Evolutionary conservation across 2,113 vertebrate species (phyloP).

Genomic region (Vimba vimba): DNA sequence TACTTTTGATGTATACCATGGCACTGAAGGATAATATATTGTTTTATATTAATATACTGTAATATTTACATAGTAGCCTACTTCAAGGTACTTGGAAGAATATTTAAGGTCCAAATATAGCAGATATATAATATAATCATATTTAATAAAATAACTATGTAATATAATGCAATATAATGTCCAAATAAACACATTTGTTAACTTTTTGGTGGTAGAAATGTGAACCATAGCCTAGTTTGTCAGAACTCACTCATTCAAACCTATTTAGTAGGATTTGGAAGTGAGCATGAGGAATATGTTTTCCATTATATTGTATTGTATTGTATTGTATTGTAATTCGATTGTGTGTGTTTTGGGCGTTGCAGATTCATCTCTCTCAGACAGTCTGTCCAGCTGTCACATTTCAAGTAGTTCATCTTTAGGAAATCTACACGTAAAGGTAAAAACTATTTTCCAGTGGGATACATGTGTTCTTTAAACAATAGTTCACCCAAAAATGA

Average conservation of each 20-base stretch:
- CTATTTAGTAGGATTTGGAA: neutral
- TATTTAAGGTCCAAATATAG: neutral
- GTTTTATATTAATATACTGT: neutral
- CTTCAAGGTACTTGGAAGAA: neutral
- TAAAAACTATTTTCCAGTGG: neutral
- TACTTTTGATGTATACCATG: neutral
- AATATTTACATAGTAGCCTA: neutral
- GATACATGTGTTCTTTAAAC: neutral
- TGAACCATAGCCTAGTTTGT: neutral
- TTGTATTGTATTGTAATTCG: neutral
- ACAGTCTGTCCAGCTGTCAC: conserved; percentile 36
- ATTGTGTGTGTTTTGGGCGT: neutral
- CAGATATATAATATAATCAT: neutral
- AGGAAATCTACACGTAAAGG: conserved; percentile 33
- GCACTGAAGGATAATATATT: neutral
- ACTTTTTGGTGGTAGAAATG: neutral
- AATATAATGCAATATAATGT: neutral
- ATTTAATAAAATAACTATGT: neutral
- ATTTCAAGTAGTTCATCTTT: conserved; percentile 26
- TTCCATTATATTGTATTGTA: neutral
- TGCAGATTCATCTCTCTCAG: conserved; percentile 37
- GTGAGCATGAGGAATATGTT: neutral
- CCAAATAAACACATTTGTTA: neutral
- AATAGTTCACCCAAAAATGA: neutral
- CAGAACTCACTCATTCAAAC: neutral